These are phyloP conservation scores for Aptenodytes forsteri DNA, from an alignment of 2,113 vertebrate species.

Conservation along the genomic window DNA sequence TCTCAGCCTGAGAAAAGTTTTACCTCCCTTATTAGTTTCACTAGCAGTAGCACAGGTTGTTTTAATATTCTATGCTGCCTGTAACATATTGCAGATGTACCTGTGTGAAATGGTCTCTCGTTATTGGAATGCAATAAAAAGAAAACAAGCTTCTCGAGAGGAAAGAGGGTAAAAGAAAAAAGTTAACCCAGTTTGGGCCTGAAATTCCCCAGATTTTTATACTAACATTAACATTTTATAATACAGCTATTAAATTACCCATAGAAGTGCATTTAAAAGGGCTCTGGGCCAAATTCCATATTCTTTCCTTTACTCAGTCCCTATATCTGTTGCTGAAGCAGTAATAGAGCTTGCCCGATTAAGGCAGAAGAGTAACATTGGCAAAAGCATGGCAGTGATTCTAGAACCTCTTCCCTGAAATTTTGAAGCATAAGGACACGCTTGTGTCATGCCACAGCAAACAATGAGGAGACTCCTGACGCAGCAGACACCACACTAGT, in stretches of 20 bases:
- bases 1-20: constrained; percentile 24
- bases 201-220: constrained; percentile 61
- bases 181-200: not conserved
- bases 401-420: not conserved
- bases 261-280: constrained; percentile 1
- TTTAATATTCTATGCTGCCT: constrained; percentile 56
- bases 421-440: not conserved
- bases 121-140: constrained; percentile 66
- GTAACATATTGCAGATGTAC: constrained; percentile 67
- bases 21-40: constrained; percentile 42
- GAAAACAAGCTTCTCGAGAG: constrained; percentile 48
- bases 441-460: not conserved
- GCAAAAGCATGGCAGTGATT: not conserved
- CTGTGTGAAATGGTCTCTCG: constrained; percentile 43
- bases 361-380: not conserved
- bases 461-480: fast-evolving
- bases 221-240: constrained; percentile 51
- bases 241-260: constrained; percentile 50
- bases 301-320: not conserved
- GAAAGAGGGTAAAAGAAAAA: constrained; percentile 32
- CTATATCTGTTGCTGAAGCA: not conserved
- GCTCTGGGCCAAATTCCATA: constrained; percentile 11
- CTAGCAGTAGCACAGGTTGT: constrained; percentile 63
- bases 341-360: not conserved
- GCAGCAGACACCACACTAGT: fast-evolving